phyloP scores from a whole-genome alignment of 1,140 invertebrate genomes.

The Heliconius eleuchia region DNA sequence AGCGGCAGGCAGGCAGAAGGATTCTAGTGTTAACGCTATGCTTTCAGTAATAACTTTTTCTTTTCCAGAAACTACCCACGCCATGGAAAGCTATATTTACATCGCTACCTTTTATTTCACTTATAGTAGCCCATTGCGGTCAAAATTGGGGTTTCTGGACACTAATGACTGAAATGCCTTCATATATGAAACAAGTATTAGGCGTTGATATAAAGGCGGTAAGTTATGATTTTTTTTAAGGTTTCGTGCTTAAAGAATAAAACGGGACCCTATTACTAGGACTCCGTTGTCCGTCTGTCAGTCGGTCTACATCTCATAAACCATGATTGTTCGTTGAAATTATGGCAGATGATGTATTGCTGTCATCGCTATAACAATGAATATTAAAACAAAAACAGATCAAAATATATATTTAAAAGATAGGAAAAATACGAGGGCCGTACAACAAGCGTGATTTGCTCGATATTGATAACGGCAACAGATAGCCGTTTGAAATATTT shows the following conservation, averaged over 20 bases:
- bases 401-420: too few relatives aligned
- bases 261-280: neutral
- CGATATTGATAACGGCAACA: too few relatives aligned
- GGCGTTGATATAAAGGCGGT: slow-evolving; percentile 87
- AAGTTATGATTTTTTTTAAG: slow-evolving; percentile 46
- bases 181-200: slow-evolving; percentile 92
- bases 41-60: neutral
- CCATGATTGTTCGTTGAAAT: too few relatives aligned
- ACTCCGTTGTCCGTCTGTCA: neutral
- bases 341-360: too few relatives aligned
- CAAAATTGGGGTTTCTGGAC: slow-evolving; percentile 97
- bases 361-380: too few relatives aligned
- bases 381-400: too few relatives aligned
- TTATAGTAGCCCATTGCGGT: slow-evolving; percentile 90
- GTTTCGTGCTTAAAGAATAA: slow-evolving; percentile 38
- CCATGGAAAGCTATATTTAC: slow-evolving; percentile 91
- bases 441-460: too few relatives aligned
- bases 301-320: too few relatives aligned
- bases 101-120: slow-evolving; percentile 90
- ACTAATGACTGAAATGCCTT: slow-evolving; percentile 94
- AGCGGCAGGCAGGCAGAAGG: too few relatives aligned
- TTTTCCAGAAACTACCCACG: slow-evolving; percentile 56
- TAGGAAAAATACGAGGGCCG: too few relatives aligned
- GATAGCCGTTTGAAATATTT: too few relatives aligned
- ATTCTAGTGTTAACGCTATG: neutral